phyloP scores from a whole-genome alignment of 1,140 invertebrate species.

The Helicoverpa armigera region DNA sequence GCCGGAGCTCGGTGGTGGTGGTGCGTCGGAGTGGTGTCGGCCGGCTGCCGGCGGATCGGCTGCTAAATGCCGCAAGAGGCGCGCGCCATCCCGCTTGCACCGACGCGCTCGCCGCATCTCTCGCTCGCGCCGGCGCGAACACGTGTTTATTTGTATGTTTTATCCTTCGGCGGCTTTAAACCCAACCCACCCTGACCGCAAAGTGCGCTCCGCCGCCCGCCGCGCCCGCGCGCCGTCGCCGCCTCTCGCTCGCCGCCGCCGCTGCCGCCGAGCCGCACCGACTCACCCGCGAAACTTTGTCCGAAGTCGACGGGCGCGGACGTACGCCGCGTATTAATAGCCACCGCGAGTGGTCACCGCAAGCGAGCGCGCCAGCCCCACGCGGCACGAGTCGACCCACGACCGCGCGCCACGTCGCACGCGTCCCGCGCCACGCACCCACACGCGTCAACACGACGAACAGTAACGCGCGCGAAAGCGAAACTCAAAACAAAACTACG shows the following conservation, averaged over 20 bases:
- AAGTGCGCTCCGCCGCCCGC: conserved; percentile 83
- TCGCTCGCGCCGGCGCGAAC: conserved; percentile 86
- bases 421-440: conserved; percentile 63
- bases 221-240: conserved; percentile 81
- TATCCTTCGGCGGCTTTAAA: conserved; percentile 88
- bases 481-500: conserved; percentile 62
- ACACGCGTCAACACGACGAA: conserved; percentile 49
- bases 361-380: conserved; percentile 64
- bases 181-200: conserved; percentile 87
- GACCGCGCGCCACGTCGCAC: conserved; percentile 72
- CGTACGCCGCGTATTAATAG: conserved; percentile 84
- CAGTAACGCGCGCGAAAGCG: conserved; percentile 53
- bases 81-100: conserved; percentile 75
- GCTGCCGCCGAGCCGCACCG: conserved; percentile 73
- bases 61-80: conserved; percentile 85
- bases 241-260: conserved; percentile 79
- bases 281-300: conserved; percentile 84
- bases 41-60: conserved; percentile 70
- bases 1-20: conserved; percentile 9
- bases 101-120: conserved; percentile 67
- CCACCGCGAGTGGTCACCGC: conserved; percentile 79
- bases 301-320: conserved; percentile 83
- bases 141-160: conserved; percentile 88
- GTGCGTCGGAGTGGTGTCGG: conserved; percentile 49
- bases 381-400: conserved; percentile 72